Evolutionary conservation across 2,888 invertebrate species (phyloP).

Genomic region (Rhamphomyia laevipes): DNA sequence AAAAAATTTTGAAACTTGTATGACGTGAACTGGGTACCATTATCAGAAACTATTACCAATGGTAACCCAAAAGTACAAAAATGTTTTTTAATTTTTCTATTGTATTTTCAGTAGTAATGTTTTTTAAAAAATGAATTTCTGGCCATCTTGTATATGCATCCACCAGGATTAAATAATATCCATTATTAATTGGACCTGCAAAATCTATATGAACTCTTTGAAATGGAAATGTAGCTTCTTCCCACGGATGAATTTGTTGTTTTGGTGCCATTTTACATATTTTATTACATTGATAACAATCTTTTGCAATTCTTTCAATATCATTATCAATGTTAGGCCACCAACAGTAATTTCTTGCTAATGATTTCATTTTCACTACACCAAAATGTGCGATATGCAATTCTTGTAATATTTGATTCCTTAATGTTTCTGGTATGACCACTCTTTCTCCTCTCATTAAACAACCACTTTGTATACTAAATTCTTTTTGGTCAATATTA

Average conservation of each 20-base stretch:
- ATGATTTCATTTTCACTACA: constrained; percentile 8
- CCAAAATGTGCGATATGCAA: constrained; percentile 15
- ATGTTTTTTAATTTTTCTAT: constrained; percentile 13
- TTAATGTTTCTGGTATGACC: constrained; percentile 12
- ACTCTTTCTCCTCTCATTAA: constrained; percentile 13
- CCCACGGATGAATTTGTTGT: constrained; percentile 8
- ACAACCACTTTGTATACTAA: constrained; percentile 3
- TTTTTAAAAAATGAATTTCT: constrained; percentile 23
- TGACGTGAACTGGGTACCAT: constrained; percentile 9
- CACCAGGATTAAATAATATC: constrained; percentile 26
- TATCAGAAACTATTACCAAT: constrained; percentile 10
- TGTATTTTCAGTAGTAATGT: constrained; percentile 12
- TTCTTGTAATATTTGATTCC: constrained; percentile 11
- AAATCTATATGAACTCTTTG: constrained; percentile 16
- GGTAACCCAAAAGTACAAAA: constrained; percentile 16
- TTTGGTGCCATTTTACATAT: constrained; percentile 4
- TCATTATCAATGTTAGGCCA: constrained; percentile 15
- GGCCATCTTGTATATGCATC: constrained; percentile 36
- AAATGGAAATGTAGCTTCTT: constrained; percentile 11
- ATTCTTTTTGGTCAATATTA: background rate
- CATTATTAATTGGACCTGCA: constrained; percentile 8
- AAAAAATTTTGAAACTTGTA: constrained; percentile 9
- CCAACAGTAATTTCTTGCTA: constrained; percentile 17
- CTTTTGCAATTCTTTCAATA: constrained; percentile 14
- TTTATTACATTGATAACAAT: constrained; percentile 6